phyloP scores from a whole-genome alignment of 1,140 invertebrate species.

The Neelides sp. region DNA sequence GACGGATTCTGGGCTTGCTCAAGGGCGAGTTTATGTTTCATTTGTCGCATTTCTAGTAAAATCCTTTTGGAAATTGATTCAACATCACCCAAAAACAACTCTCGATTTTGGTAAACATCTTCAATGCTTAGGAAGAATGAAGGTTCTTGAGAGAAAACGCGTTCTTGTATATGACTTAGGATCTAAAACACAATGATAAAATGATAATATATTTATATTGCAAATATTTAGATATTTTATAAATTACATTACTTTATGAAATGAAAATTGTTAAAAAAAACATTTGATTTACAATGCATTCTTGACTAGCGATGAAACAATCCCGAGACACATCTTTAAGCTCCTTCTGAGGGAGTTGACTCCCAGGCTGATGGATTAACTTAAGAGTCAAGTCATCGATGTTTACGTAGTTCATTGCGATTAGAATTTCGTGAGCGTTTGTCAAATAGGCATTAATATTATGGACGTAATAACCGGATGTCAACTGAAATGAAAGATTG shows the following conservation, averaged over 20 bases:
- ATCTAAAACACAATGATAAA: slow-evolving; percentile 36
- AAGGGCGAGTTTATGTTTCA: slow-evolving; percentile 16
- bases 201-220: slow-evolving; percentile 4
- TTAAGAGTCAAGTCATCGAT: slow-evolving; percentile 42
- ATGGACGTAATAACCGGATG: slow-evolving; percentile 73
- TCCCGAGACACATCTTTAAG: slow-evolving; percentile 64
- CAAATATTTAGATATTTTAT: slow-evolving; percentile 1
- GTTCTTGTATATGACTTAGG: slow-evolving; percentile 45
- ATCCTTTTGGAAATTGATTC: slow-evolving; percentile 34
- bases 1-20: slow-evolving; percentile 8
- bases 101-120: slow-evolving; percentile 52
- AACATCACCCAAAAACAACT: slow-evolving; percentile 47
- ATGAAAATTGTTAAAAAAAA: slow-evolving; percentile 5
- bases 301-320: slow-evolving; percentile 73
- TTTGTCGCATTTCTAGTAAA: slow-evolving; percentile 13
- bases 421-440: slow-evolving; percentile 58
- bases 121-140: slow-evolving; percentile 45
- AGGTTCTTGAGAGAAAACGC: slow-evolving; percentile 37
- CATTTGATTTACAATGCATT: slow-evolving; percentile 55
- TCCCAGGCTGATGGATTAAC: slow-evolving; percentile 55
- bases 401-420: slow-evolving; percentile 65
- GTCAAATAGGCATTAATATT: slow-evolving; percentile 64
- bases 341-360: too few relatives aligned
- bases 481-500: slow-evolving; percentile 47
- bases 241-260: slow-evolving; percentile 34